Conservation (phyloP, 2,888 invertebrate genomes). For the Trachelus stipa region DNA sequence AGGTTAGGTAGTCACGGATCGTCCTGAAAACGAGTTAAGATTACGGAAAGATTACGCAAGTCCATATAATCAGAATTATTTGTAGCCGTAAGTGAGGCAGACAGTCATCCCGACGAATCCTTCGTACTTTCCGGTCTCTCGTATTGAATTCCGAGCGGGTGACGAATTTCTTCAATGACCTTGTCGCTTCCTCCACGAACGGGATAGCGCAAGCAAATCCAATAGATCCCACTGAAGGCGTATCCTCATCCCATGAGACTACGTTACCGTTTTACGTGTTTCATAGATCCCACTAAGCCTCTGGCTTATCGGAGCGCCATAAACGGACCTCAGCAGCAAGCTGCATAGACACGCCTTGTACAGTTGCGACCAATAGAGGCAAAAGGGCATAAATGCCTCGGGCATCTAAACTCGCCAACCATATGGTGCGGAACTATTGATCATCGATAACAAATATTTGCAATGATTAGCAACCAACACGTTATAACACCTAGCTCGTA, state of each 20-base stretch:
- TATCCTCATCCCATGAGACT: not conserved
- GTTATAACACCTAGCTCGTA: not conserved
- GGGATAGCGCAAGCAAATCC: not conserved
- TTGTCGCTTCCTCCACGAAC: not conserved
- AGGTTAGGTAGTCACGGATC: not conserved
- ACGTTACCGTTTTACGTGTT: not conserved
- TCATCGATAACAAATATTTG: constrained; percentile 25
- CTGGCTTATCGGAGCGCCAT: not conserved
- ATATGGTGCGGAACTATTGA: constrained; percentile 11
- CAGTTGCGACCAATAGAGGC: not conserved
- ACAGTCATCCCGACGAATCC: not conserved
- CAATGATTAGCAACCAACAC: constrained; percentile 21
- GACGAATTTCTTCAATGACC: constrained; percentile 4
- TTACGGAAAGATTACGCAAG: not conserved
- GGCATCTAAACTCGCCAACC: not conserved
- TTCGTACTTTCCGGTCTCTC: not conserved
- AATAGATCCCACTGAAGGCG: not conserved
- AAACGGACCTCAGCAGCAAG: not conserved
- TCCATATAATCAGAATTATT: not conserved
- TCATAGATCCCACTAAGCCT: not conserved
- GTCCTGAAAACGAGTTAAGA: not conserved
- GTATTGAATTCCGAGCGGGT: constrained; percentile 1
- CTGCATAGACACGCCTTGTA: not conserved
- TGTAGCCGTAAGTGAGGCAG: not conserved
- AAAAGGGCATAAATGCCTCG: not conserved